phyloP scores from a whole-genome alignment of 2,888 invertebrate genomes.

The Dinocampus coccinellae region DNA sequence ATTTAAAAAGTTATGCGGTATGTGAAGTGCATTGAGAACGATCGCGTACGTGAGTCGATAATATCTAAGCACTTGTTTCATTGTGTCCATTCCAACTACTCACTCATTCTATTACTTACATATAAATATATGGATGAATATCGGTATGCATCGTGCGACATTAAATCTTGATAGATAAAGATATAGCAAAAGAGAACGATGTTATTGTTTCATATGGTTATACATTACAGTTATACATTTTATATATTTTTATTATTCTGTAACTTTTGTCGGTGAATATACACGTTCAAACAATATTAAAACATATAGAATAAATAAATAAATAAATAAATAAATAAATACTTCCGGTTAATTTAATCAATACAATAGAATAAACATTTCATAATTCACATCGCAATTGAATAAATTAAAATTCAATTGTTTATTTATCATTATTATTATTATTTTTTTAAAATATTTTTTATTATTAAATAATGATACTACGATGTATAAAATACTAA shows the following conservation, averaged over 20 bases:
- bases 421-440: no score
- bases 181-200: conserved; percentile 23
- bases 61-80: conserved; percentile 35
- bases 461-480: no score
- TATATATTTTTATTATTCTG: conserved; percentile 38
- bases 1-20: conserved; percentile 6
- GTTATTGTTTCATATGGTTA: conserved; percentile 16
- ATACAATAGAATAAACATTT: conserved; percentile 37
- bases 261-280: conserved; percentile 46
- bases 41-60: conserved; percentile 26
- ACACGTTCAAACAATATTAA: conserved; percentile 18
- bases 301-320: neutral
- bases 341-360: conserved; percentile 41
- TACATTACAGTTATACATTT: conserved; percentile 37
- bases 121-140: conserved; percentile 8
- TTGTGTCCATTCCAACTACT: conserved; percentile 31
- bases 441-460: no score
- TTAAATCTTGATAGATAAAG: conserved; percentile 26
- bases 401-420: no score
- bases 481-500: no score
- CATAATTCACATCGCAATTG: no score
- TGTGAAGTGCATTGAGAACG: conserved; percentile 12
- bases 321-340: neutral
- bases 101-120: conserved; percentile 24
- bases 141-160: conserved; percentile 46